Base-by-base conservation (phyloP, 2,113 vertebrate species). In the Phalacrocorax aristotelis region DNA sequence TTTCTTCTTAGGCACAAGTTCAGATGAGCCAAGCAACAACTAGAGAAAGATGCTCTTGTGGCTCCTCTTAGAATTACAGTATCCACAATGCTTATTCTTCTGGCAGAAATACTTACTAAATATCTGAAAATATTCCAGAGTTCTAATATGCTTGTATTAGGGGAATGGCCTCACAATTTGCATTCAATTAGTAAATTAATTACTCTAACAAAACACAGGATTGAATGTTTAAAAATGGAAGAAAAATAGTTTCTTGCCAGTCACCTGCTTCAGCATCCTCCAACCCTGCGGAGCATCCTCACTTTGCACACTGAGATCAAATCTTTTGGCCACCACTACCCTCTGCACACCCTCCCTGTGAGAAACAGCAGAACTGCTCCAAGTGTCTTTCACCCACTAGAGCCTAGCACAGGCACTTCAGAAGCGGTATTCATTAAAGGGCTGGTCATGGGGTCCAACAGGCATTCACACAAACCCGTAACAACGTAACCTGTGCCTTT, bases 401-500 rank as follows among this genome's bases (percentile, higher is more conserved):
- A 70, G 74, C 40, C 64, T 5, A 51, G 32, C 30, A 46, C 26
- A 51, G 69, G 36, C 15, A n/a, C 29, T 46, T n/a, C n/a, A 40
- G 15, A 90, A 60, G 48, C 0, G 16, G 42, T 0, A 46, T 26
- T 0, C 0, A 11, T 4, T 49, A 32, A 22, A 14, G 64, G 64
- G 23, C 62, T 71, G 17, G 27, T 51, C 23, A n/a, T 6, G 32
- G 40, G 27, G 46, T 40, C 48, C 48, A 25, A 18, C 13, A 62
- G 40, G 46, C 40, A 27, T 40, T 72, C 54, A 78, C 64, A 44
- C 20, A 61, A 46, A 46, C 60, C 27, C 48, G 10, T 49, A 22
- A 62, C 38, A n/a, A 27, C 4, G 6, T 13, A 48, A 30, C 20
- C 27, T 22, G 19, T 16, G n/a, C 36, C 79, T 52, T 61, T 68